Evolutionary conservation across 2,113 vertebrate genomes (phyloP).

Genomic region (Epinephelus lanceolatus): DNA sequence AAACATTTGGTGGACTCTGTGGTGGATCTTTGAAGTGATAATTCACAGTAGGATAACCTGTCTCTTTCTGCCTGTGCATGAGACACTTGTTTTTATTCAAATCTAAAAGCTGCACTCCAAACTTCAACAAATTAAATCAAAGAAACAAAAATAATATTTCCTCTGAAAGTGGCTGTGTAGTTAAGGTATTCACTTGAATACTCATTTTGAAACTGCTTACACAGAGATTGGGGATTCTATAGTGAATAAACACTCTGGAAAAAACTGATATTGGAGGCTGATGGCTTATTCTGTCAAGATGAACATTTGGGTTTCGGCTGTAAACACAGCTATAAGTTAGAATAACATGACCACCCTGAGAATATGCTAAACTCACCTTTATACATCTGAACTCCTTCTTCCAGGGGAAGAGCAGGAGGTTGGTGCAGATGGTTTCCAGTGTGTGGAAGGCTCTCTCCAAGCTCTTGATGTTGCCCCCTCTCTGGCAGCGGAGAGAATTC

Average conservation of each 20-base stretch:
- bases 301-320: not conserved
- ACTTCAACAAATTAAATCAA: not conserved
- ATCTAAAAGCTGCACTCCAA: not conserved
- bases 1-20: not conserved
- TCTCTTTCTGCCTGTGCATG: not conserved
- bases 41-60: not conserved
- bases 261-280: not conserved
- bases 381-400: constrained; percentile 98
- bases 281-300: not conserved
- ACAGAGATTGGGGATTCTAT: not conserved
- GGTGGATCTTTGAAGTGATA: not conserved
- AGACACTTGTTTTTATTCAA: not conserved
- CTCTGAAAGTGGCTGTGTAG: not conserved
- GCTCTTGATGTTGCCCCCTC: constrained; percentile 89
- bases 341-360: not conserved
- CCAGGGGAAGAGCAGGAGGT: constrained; percentile 98
- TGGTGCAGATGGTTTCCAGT: constrained; percentile 93
- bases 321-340: not conserved
- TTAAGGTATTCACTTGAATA: not conserved
- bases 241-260: not conserved
- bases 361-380: constrained; percentile 86
- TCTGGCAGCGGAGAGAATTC: constrained; percentile 89
- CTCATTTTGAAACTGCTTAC: not conserved
- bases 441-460: constrained; percentile 91
- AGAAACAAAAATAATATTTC: not conserved